Evolutionary conservation across 2,888 invertebrate species (phyloP), one percentile per base, ranked within the genome.

Genomic region (Pyrgus malvae): DNA sequence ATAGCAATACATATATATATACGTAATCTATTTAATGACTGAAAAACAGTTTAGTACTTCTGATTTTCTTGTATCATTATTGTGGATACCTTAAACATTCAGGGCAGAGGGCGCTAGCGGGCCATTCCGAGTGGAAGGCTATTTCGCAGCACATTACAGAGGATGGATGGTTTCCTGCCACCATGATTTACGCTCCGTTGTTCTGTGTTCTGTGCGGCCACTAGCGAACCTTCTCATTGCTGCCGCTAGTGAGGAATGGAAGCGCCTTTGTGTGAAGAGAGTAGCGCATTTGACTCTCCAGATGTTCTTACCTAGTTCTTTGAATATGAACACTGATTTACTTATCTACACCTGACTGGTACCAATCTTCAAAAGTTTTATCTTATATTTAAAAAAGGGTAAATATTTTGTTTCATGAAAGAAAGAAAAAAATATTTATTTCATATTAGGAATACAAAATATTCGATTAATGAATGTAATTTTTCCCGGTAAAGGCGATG

Each of bases 111-210:
- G 80, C 79, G 80, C 75, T 72, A 70, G 74, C 64, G 62, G 59
- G 57, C 66, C 70, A 76, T 72, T 68, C 72, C 72, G 70, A 78
- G 74, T 83, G 76, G 85, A 86, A 89, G 87, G 83, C 83, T 84
- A 86, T 89, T 88, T 88, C 84, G 87, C 89, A 83, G 86, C 83
- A 87, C 86, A 88, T 88, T 89, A 89, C 78, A 60, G 81, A 86
- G 86, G 82, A 88, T 88, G 87, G 83, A 90, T 85, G 88, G 86
- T 89, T 90, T 90, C 89, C 89, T 87, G 86, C 78, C 69, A 75
- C 75, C 78, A 81, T 89, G 89, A 89, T 87, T 89, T 85, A 88
- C 86, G 72, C 67, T 66, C 69, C 74, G 73, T 73, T 75, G 76
- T 72, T 72, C 72, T 71, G 71, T 75, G 76, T 72, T 72, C 72